phyloP scores from a whole-genome alignment of 1,140 invertebrate genomes.

The Drosophila parvula region DNA sequence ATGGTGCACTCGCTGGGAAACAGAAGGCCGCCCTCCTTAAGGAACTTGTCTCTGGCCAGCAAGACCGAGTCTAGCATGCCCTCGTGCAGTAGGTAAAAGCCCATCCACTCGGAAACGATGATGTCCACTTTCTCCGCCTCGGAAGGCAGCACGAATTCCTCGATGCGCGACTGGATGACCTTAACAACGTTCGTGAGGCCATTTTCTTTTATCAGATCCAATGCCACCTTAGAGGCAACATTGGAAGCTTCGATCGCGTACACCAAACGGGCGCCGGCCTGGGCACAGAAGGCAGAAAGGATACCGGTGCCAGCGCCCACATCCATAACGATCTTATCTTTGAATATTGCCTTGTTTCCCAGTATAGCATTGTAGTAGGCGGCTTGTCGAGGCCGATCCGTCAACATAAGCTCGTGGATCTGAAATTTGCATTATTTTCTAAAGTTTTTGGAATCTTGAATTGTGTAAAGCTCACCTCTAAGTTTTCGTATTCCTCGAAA shows the following conservation, averaged over 20 bases:
- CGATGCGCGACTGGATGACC: slow-evolving; percentile 87
- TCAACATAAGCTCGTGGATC: slow-evolving; percentile 92
- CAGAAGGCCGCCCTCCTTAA: slow-evolving; percentile 90
- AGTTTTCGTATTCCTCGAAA: slow-evolving; percentile 74
- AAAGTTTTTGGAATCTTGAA: not conserved
- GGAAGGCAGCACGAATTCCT: slow-evolving; percentile 90
- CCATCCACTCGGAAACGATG: slow-evolving; percentile 99
- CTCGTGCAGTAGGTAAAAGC: slow-evolving; percentile 99
- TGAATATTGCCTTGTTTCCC: slow-evolving; percentile 87
- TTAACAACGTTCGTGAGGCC: slow-evolving; percentile 86
- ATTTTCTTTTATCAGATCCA: slow-evolving; percentile 92
- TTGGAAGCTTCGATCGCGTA: slow-evolving; percentile 97
- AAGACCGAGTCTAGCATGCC: slow-evolving; percentile 98
- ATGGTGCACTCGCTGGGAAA: slow-evolving; percentile 87
- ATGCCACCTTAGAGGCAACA: slow-evolving; percentile 93
- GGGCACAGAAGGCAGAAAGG: slow-evolving; percentile 96
- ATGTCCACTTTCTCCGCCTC: slow-evolving; percentile 95
- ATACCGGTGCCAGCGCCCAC: slow-evolving; percentile 99
- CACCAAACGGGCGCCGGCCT: slow-evolving; percentile 96
- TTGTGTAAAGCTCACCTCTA: slow-evolving; percentile 48
- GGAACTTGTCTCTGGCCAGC: slow-evolving; percentile 95
- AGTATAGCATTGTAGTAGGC: slow-evolving; percentile 94
- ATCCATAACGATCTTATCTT: slow-evolving; percentile 94
- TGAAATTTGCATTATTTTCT: slow-evolving; percentile 70
- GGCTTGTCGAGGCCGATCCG: slow-evolving; percentile 91